Percentiles rank a stretch among this genome's conserved stretches.
Conservation (phyloP, 2,113 vertebrate species). For the Ptyas mucosa region DNA sequence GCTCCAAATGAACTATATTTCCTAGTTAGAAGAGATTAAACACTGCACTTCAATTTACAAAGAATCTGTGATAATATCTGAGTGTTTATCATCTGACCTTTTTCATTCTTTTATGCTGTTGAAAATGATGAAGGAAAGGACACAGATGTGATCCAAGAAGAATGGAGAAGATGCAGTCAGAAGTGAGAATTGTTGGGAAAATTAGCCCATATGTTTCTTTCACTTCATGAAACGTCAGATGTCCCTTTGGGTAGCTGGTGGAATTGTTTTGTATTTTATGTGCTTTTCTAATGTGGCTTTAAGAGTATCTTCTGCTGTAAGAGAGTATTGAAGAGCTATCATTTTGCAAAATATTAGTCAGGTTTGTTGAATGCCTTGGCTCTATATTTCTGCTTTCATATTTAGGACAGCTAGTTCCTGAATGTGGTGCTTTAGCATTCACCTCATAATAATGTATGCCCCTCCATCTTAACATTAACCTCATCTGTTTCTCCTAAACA, state of each 20-base stretch:
- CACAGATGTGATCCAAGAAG: too few relatives aligned
- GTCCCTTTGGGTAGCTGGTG: constrained; percentile 46
- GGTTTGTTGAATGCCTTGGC: constrained; percentile 63
- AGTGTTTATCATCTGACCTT: neutral
- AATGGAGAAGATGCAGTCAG: neutral
- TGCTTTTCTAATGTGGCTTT: constrained; percentile 60
- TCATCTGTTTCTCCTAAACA: constrained; percentile 19
- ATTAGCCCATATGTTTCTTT: neutral
- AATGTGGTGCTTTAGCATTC: constrained; percentile 53
- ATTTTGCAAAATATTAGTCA: constrained; percentile 65
- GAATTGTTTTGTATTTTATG: constrained; percentile 56
- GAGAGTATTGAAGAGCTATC: constrained; percentile 65
- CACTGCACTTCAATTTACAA: neutral
- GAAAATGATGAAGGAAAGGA: neutral
- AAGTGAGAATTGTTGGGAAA: neutral
- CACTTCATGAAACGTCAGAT: constrained; percentile 8
- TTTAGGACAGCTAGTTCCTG: constrained; percentile 44
- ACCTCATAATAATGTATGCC: constrained; percentile 18
- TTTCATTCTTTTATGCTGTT: neutral
- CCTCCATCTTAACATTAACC: neutral
- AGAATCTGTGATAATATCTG: too few relatives aligned
- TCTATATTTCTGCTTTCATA: constrained; percentile 41
- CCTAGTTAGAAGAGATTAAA: neutral
- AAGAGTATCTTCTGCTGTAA: constrained; percentile 60
- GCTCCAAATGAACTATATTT: neutral